Evolutionary conservation across 2,797 vertebrate species (phyloP).

Genomic region (Trachops cirrhosus): DNA sequence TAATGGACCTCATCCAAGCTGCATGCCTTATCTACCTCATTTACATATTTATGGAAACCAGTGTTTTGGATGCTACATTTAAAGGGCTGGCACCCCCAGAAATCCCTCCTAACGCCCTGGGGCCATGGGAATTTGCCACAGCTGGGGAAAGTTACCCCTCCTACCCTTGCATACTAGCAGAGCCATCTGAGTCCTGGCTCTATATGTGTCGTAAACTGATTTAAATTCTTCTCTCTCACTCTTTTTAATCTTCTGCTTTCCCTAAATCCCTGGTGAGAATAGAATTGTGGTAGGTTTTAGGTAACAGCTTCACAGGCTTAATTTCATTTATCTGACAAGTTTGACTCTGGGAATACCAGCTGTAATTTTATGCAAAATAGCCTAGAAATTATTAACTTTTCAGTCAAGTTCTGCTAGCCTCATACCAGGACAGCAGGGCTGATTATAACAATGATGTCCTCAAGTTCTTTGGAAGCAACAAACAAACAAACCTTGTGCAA

Average conservation of each 20-base stretch:
- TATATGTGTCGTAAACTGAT: neutral
- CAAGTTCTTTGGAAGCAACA: neutral
- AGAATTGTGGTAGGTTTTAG: slow-evolving; percentile 29
- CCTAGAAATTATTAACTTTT: neutral
- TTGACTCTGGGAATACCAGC: slow-evolving; percentile 46
- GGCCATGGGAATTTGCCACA: neutral
- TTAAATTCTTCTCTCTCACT: neutral
- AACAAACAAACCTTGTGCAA: neutral
- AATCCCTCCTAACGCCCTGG: neutral
- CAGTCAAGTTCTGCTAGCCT: neutral
- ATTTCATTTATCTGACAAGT: slow-evolving; percentile 64
- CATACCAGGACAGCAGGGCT: neutral
- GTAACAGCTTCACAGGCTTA: slow-evolving; percentile 45
- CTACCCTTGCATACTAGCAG: neutral
- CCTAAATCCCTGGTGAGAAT: neutral
- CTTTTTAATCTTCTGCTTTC: slow-evolving; percentile 8
- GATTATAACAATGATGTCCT: neutral
- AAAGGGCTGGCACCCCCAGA: neutral
- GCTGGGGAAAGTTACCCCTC: neutral
- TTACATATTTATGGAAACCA: neutral
- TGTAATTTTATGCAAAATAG: slow-evolving; percentile 23
- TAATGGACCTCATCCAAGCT: neutral
- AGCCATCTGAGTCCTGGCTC: neutral
- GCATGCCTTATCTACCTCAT: neutral
- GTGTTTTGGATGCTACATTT: neutral